Conservation (phyloP, 2,113 vertebrate genomes). For the Orycteropus afer region DNA sequence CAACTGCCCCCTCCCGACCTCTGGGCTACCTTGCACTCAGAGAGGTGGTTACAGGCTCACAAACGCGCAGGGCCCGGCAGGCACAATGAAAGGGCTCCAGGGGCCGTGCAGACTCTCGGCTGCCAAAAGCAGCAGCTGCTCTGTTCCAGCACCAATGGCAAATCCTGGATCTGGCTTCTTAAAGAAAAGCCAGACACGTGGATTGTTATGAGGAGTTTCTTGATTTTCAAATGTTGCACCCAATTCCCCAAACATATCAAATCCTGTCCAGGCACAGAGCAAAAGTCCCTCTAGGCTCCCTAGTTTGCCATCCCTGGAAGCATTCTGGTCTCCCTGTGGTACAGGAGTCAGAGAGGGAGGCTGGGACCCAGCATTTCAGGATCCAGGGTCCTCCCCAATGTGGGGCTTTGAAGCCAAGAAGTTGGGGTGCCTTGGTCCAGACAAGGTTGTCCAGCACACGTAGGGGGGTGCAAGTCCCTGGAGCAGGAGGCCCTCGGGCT, state of each 20-base stretch:
- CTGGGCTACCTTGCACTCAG: neutral
- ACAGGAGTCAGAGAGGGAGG: neutral
- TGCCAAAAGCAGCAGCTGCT: neutral
- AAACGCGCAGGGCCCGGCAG: neutral
- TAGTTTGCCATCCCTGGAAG: neutral
- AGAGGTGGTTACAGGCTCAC: neutral
- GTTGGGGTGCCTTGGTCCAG: neutral
- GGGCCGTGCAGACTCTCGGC: neutral
- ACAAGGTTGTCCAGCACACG: neutral
- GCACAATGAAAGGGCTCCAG: neutral
- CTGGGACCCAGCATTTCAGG: neutral
- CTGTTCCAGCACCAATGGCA: neutral
- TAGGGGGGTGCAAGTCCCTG: neutral
- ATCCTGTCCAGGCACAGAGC: neutral
- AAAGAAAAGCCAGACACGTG: neutral
- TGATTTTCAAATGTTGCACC: conserved; percentile 6
- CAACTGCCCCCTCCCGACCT: neutral
- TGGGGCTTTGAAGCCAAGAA: neutral
- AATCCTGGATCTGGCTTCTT: neutral
- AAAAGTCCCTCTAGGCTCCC: neutral
- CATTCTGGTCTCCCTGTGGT: neutral
- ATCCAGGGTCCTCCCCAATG: neutral
- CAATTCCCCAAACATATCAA: neutral
- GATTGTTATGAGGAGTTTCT: neutral
- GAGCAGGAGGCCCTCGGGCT: neutral